These are phyloP conservation scores for Nycticryphes semicollaris DNA, from an alignment of 2,113 vertebrate species.

Conservation along the genomic window DNA sequence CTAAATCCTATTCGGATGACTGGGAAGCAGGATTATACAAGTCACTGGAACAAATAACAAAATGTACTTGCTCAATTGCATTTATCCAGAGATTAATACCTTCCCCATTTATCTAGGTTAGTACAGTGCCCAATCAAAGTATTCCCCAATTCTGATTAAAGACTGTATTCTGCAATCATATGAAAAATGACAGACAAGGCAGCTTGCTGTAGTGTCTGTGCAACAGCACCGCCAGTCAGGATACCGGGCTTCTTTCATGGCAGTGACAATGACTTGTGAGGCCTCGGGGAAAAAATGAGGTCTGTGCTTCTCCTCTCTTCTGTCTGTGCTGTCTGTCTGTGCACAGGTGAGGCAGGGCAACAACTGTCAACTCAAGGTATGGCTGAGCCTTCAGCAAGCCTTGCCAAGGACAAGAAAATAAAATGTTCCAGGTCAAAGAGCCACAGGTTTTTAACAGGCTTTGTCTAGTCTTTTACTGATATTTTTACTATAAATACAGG, in stretches of 20 bases:
- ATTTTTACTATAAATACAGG: background rate
- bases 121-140: background rate
- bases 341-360: background rate
- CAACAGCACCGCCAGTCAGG: background rate
- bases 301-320: fast-evolving
- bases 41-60: constrained; percentile 60
- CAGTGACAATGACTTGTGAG: background rate
- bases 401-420: constrained; percentile 35
- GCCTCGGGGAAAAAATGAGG: background rate
- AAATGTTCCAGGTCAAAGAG: constrained; percentile 16
- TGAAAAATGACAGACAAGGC: background rate
- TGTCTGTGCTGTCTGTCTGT: background rate
- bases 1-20: constrained; percentile 63
- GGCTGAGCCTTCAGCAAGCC: background rate
- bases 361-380: background rate
- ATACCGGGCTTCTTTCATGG: background rate
- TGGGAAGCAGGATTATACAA: constrained; percentile 61
- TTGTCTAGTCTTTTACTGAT: background rate
- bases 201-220: background rate
- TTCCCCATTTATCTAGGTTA: background rate
- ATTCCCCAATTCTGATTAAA: background rate
- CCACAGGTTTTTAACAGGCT: background rate
- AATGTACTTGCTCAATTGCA: constrained; percentile 25
- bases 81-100: constrained; percentile 24
- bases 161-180: background rate